These are phyloP conservation scores for Drosophila pruinosa DNA, from an alignment of 1,140 invertebrate genomes.

Conservation along the genomic window DNA sequence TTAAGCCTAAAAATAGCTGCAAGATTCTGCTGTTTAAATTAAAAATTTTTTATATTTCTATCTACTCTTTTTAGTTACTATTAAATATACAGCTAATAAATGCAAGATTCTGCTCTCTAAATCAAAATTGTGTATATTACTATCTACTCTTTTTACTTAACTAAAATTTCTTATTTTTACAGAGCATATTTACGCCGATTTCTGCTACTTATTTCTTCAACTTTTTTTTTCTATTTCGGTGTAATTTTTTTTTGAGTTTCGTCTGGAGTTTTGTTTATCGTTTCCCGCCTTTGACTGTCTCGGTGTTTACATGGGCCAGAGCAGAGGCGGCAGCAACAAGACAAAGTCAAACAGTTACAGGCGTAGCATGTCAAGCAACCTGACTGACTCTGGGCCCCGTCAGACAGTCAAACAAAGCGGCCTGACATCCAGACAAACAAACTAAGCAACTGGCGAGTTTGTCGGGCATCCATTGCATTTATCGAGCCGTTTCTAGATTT, in stretches of 20 bases:
- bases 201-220: neutral
- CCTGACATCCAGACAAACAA: neutral
- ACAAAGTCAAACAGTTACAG: constrained; percentile 79
- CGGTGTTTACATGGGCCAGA: constrained; percentile 51
- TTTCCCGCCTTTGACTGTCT: constrained; percentile 23
- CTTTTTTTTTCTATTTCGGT: neutral
- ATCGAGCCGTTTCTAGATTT: constrained; percentile 31
- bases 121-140: too few relatives aligned
- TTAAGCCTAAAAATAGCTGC: too few relatives aligned
- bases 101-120: too few relatives aligned
- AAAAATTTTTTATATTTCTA: too few relatives aligned
- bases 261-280: constrained; percentile 66
- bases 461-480: constrained; percentile 28
- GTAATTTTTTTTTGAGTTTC: neutral
- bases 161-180: neutral
- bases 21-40: too few relatives aligned
- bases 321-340: constrained; percentile 54
- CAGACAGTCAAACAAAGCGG: constrained; percentile 16
- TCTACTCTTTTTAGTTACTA: too few relatives aligned
- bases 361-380: constrained; percentile 62
- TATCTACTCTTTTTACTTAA: too few relatives aligned
- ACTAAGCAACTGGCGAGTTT: constrained; percentile 10
- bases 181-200: neutral
- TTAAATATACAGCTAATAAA: too few relatives aligned
- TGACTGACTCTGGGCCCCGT: constrained; percentile 41